Base-by-base conservation (phyloP, 1,140 invertebrate genomes). In the Trachymyrmex septentrionalis region DNA sequence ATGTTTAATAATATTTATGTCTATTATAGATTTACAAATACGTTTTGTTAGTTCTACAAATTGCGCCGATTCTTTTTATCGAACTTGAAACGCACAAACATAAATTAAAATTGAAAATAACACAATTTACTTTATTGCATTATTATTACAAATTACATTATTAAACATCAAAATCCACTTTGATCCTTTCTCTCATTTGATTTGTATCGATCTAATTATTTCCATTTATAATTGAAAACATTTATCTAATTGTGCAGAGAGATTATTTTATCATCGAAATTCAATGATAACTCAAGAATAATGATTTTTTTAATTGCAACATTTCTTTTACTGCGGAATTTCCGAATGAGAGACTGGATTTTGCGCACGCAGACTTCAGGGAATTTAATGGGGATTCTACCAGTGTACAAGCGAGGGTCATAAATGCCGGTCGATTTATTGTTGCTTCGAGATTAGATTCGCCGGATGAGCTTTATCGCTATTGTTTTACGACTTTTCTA, bases 401-500 rank as follows among this genome's bases (percentile, higher is more conserved):
- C 38, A 14, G n/a, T 34, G 27, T 34, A 61, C 80, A 19, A 38
- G 24, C 38, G 53, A 72, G 80, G 38, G 34, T 73, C 53, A 73
- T 82, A 82, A 82, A 82, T 73, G 69, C 27, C 12, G 38, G 44
- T n/a, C 69, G 80, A 84, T 84, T 84, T 84, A 84, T 84, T 73
- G 80, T 75, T 84, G 80, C 80, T 75, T 84, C 80, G 80, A 84
- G 69, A 84, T 84, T 84, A 73, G 69, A 84, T 84, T 61, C 69
- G 24, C 80, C 80, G 80, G 55, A 84, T 84, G 80, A 84, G 80
- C 80, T 75, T 84, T 84, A 75, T 84, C 69, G 80, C 69, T 50
- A 84, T 84, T 84, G 80, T 84, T 84, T 84, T 84, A 84, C 80
- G 80, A 84, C 69, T 84, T 84, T 84, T 84, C 80, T 75, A 71